Base-by-base conservation (phyloP, 2,797 vertebrate species). In the Falco berigora region DNA sequence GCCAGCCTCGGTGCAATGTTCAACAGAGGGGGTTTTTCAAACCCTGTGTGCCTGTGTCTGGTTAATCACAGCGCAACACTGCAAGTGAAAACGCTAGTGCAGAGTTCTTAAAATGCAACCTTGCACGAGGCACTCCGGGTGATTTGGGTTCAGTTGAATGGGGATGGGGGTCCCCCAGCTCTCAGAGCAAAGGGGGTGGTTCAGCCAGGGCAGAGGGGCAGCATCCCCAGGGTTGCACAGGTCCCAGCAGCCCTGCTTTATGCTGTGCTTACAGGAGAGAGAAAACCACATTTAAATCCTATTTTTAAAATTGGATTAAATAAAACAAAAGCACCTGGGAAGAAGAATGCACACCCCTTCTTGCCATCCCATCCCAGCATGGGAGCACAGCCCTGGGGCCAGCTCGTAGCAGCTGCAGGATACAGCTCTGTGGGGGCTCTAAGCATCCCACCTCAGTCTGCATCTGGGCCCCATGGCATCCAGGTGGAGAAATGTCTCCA, bases 1-100 rank as follows among this genome's bases (percentile, higher is more conserved):
- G 95, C 96, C 96, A 97, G 97, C 67, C 94, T 61, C 58, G 16
- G 73, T 49, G 58, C 80, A 42, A 74, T 44, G 81, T 90, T 96
- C 86, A 42, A 79, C 92, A 82, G 80, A 85, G 71, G 92, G 81
- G 92, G 32, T 66, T 85, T 64, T 49, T 19, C 80, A 27, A 55
- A 38, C 88, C 89, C 73, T 23, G 19, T 36, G 58, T 64, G 81
- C 83, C 85, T 9, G 69, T 11, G 79, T 69, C 64, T 58, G 94
- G 52, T 82, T 94, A 91, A 92, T 91, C 83, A 68, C 36, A 84
- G 53, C 28, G 24, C 90, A 14, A 38, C 42, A 17, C 81, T 36
- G 47, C 6, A 25, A 36, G 79, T 74, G 93, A 90, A 94, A 82
- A 69, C 8, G 12, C 74, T 6, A 5, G 88, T 9, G 64, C 88